phyloP scores from a whole-genome alignment of 1,140 invertebrate species.

The Polyergus mexicanus region DNA sequence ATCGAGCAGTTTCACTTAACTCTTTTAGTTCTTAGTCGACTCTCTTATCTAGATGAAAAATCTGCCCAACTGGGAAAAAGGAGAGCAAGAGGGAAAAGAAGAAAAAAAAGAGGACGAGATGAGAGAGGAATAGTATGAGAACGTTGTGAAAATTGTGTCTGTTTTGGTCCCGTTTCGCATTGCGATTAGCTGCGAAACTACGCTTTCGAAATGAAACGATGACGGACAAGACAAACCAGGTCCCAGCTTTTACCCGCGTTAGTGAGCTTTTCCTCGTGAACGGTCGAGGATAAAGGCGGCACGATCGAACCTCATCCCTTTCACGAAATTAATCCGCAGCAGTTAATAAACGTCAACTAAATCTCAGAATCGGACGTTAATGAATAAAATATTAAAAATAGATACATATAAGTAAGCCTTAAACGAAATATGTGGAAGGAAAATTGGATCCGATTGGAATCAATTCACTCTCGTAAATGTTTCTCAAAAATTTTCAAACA shows the following conservation, averaged over 20 bases:
- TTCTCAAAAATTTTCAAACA: background rate
- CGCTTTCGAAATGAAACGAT: constrained; percentile 80
- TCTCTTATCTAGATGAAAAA: constrained; percentile 34
- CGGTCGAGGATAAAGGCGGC: constrained; percentile 41
- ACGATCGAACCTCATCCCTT: constrained; percentile 13
- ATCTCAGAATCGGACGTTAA: background rate
- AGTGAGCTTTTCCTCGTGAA: constrained; percentile 64
- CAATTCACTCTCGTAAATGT: background rate
- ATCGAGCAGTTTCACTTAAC: background rate
- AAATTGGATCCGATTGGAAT: constrained; percentile 1
- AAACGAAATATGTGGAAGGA: background rate
- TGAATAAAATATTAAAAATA: constrained; percentile 7
- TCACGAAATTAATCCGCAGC: constrained; percentile 6
- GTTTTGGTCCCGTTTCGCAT: constrained; percentile 86
- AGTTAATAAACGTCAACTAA: constrained; percentile 10
- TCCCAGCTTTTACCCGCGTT: constrained; percentile 75
- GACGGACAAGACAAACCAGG: constrained; percentile 81
- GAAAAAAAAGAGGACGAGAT: constrained; percentile 13
- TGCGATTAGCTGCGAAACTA: constrained; percentile 81
- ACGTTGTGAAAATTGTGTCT: constrained; percentile 70
- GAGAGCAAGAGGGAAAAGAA: background rate
- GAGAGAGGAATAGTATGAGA: constrained; percentile 49
- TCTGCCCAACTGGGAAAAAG: constrained; percentile 2
- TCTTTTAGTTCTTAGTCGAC: background rate
- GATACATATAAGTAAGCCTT: background rate